Evolutionary conservation across 2,797 vertebrate genomes (phyloP), one percentile per base, ranked within the genome.

Genomic region (Arrhamphus sclerolepis): DNA sequence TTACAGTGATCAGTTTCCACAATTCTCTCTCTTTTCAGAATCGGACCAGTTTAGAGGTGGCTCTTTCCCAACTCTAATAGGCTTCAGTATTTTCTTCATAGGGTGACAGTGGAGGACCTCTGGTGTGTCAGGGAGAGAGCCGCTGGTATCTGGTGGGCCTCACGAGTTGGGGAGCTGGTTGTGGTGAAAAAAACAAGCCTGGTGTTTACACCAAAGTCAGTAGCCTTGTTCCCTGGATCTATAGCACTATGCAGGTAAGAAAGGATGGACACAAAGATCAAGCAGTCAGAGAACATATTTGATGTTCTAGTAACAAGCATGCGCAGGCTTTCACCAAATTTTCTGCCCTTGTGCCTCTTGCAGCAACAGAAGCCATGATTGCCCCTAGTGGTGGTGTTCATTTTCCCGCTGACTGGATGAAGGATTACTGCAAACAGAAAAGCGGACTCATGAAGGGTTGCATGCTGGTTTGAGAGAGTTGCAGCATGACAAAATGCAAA

Each of bases 101-200:
- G 97, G 97, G 96, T 0, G 96, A 98, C 90, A 98, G 97, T 0
- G 96, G 96, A 2, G 97, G 96, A 11, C 97, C 97, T 2, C 85
- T 98, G 75, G 95, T 97, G 31, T 98, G 96, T 0, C 60, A 92
- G 71, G 80, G 56, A 8, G 74, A 78, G 1, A 7, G 5, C 0
- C 92, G 74, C 46, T 98, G 95, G 94, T 94, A 93, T 0, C 77
- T 98, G 83, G 87, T 87, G 0, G 97, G 96, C 0, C 88, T 98
- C 86, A 98, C 97, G 0, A 98, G 97, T 74, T 98, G 96, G 96
- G 97, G 97, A 8, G 65, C 72, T 0, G 95, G 95, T 58, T 98
- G 97, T 19, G 96, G 94, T 41, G 54, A 87, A 73, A 77, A 0
- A 57, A 90, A 95, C 74, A 95, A 91, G 49, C 96, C 96, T 0